Conservation (phyloP, 1,140 invertebrate genomes). For the Megathymus violae region DNA sequence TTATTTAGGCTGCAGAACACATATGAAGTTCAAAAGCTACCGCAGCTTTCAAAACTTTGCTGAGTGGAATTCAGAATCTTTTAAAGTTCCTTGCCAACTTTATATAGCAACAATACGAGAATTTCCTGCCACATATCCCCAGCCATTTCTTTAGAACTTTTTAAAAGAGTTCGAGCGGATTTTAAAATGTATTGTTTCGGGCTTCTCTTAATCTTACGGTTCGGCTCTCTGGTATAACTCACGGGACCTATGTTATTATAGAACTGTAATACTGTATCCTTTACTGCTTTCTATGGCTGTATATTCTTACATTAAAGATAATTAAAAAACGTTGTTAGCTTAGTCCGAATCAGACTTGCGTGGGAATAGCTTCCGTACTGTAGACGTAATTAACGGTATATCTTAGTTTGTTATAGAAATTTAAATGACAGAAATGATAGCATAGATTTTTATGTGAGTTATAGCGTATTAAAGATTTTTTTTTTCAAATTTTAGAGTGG, state of each 20-base stretch:
- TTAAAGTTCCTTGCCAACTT: constrained; percentile 30
- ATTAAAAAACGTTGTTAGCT: no score
- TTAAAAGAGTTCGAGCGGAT: constrained; percentile 23
- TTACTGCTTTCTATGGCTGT: no score
- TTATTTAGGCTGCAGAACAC: constrained; percentile 22
- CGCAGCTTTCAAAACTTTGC: constrained; percentile 30
- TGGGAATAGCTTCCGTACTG: no score
- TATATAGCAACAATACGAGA: constrained; percentile 31
- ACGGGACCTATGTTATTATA: constrained; percentile 29
- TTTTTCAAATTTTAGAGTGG: no score
- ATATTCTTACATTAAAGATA: no score
- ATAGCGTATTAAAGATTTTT: no score
- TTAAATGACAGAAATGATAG: no score
- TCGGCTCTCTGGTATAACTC: not conserved
- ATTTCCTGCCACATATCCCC: constrained; percentile 32
- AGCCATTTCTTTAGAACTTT: constrained; percentile 28
- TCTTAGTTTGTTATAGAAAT: no score
- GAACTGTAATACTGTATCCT: no score
- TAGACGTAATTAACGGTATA: no score
- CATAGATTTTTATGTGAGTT: no score
- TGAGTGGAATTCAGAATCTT: constrained; percentile 35
- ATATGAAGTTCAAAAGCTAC: constrained; percentile 27
- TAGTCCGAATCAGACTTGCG: no score
- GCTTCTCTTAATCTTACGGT: constrained; percentile 19
- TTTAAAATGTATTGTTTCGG: constrained; percentile 33